Evolutionary conservation across 2,113 vertebrate species (phyloP).

Genomic region (Lagopus muta): DNA sequence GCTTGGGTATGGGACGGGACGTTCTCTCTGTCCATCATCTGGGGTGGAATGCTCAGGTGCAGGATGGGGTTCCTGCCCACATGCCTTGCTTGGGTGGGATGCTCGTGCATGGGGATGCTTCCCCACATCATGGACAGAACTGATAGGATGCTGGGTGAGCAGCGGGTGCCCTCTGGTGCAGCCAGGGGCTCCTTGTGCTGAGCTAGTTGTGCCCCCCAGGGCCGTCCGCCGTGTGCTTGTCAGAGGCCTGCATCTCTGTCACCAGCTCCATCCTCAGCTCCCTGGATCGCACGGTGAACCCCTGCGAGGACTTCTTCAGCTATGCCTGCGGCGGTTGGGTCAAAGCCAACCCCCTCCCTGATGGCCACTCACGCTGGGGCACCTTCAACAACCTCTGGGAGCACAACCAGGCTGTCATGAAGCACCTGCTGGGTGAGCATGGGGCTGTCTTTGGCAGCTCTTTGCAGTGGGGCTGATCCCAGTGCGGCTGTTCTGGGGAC

Average conservation of each 20-base stretch:
- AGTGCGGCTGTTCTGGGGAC: neutral
- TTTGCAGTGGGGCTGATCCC: neutral
- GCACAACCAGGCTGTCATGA: slow-evolving; percentile 94
- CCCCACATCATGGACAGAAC: fast-evolving
- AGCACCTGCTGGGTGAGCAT: slow-evolving; percentile 86
- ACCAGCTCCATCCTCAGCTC: slow-evolving; percentile 87
- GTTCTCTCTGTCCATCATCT: neutral
- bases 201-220: slow-evolving; percentile 42
- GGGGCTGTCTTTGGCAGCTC: neutral
- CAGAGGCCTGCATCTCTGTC: slow-evolving; percentile 88
- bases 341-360: slow-evolving; percentile 91
- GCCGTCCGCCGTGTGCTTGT: slow-evolving; percentile 80
- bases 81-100: fast-evolving
- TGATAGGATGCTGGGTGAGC: neutral
- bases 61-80: fast-evolving
- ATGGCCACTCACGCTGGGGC: slow-evolving; percentile 94
- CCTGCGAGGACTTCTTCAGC: slow-evolving; percentile 94
- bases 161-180: neutral
- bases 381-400: slow-evolving; percentile 97
- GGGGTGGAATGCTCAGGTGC: fast-evolving
- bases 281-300: slow-evolving; percentile 87
- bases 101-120: neutral
- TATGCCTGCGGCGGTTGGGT: slow-evolving; percentile 96
- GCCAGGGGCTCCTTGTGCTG: neutral
- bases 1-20: neutral